These are phyloP conservation scores for Burhinus oedicnemus DNA, from an alignment of 2,113 vertebrate genomes.

Conservation along the genomic window DNA sequence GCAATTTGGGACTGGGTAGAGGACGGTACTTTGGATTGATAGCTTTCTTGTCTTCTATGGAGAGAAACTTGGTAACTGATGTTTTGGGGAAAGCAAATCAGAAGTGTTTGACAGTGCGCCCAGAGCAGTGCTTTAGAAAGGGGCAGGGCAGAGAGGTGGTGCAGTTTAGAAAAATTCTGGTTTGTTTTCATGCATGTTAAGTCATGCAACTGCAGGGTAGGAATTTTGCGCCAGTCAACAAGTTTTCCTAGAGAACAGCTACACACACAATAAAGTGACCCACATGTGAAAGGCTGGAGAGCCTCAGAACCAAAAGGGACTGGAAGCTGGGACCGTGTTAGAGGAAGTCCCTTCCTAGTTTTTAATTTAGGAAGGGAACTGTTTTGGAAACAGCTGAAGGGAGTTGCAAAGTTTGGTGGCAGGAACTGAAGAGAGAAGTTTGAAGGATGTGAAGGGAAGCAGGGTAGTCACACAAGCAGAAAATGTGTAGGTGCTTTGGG, in stretches of 20 bases:
- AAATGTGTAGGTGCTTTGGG: background rate
- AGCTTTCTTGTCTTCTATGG: background rate
- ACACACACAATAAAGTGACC: background rate
- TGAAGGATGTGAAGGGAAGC: background rate
- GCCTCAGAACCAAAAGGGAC: background rate
- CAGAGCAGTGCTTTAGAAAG: background rate
- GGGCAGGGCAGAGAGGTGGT: background rate
- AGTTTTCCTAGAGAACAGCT: background rate
- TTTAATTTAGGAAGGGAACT: background rate
- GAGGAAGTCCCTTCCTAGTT: background rate
- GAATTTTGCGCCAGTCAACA: background rate
- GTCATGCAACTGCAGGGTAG: background rate
- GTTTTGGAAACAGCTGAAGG: background rate
- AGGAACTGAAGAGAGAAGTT: background rate
- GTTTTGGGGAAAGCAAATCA: constrained; percentile 5
- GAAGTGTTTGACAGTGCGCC: background rate
- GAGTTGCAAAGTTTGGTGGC: background rate
- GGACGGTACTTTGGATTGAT: background rate
- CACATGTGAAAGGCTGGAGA: background rate
- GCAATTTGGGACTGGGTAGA: background rate
- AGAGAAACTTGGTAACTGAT: constrained; percentile 1
- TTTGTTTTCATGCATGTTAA: background rate
- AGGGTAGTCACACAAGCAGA: background rate
- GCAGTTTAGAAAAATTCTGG: background rate
- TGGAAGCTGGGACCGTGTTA: background rate